Percentiles rank a stretch among this genome's conserved stretches.
phyloP scores from a whole-genome alignment of 2,888 invertebrate species.

The Prosopocoilus inquinatus region DNA sequence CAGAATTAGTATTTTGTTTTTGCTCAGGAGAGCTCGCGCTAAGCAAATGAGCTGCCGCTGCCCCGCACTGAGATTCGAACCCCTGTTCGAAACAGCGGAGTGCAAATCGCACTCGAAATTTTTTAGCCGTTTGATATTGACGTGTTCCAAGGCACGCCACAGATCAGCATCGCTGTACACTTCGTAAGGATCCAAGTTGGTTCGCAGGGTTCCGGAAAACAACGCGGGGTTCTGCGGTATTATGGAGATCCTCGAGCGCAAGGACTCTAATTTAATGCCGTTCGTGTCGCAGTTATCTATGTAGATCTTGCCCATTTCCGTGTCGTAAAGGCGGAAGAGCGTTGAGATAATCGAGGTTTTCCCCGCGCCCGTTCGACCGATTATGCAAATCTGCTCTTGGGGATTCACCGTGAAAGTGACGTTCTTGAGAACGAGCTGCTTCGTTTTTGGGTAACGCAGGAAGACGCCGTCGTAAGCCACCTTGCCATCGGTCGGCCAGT shows the following conservation, averaged over 20 bases:
- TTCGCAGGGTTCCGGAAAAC: constrained; percentile 80
- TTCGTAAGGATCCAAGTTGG: constrained; percentile 84
- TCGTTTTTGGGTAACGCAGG: constrained; percentile 68
- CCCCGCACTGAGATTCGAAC: constrained; percentile 31
- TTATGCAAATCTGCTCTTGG: constrained; percentile 70
- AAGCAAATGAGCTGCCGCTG: constrained; percentile 67
- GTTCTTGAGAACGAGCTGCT: constrained; percentile 70
- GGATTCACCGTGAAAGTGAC: constrained; percentile 64
- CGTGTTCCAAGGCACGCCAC: constrained; percentile 80
- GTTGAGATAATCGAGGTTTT: constrained; percentile 72
- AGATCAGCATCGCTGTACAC: constrained; percentile 71
- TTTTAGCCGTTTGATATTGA: constrained; percentile 67
- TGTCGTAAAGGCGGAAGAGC: constrained; percentile 75
- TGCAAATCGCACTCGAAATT: constrained; percentile 52
- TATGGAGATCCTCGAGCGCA: constrained; percentile 73
- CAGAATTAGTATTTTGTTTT: constrained; percentile 30
- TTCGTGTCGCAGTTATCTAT: constrained; percentile 76
- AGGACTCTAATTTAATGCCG: constrained; percentile 66
- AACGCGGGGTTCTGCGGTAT: constrained; percentile 83
- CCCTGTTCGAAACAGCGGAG: constrained; percentile 58
- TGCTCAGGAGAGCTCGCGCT: constrained; percentile 58
- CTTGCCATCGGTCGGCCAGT: constrained; percentile 72
- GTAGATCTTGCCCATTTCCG: constrained; percentile 66
- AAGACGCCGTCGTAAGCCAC: constrained; percentile 65
- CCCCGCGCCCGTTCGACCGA: constrained; percentile 80